A percentile compares a stretch with the other conserved stretches of the same genome.
Evolutionary conservation across 2,113 vertebrate species (phyloP).

Genomic region (Parotia lawesii): DNA sequence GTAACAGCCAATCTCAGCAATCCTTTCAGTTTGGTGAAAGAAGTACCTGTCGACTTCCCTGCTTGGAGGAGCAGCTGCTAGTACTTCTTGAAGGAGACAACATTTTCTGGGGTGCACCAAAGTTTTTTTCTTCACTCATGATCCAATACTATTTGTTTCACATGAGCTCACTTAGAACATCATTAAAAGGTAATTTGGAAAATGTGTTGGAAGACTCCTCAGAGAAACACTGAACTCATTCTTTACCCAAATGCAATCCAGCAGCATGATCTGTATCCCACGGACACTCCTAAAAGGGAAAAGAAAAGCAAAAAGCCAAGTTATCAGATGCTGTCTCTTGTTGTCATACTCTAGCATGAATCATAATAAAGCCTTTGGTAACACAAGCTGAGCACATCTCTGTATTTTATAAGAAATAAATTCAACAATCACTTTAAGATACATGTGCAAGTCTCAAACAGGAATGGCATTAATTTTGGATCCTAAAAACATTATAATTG

Average conservation of each 20-base stretch:
- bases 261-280: conserved; percentile 22
- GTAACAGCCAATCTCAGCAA: not conserved
- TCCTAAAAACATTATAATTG: not conserved
- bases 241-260: not conserved
- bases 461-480: not conserved
- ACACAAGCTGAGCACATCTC: not conserved
- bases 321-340: not conserved
- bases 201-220: conserved; percentile 8
- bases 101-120: conserved; percentile 85
- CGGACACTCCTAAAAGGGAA: conserved; percentile 28
- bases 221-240: not conserved
- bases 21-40: not conserved
- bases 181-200: not conserved
- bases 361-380: not conserved
- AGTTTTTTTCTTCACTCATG: conserved; percentile 86
- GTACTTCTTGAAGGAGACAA: conserved; percentile 91
- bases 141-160: conserved; percentile 41
- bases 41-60: conserved; percentile 90
- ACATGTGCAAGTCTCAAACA: not conserved
- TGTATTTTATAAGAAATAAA: not conserved
- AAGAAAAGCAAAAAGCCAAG: not conserved
- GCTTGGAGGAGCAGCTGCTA: conserved; percentile 94
- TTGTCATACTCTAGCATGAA: not conserved
- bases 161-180: conserved; percentile 9
- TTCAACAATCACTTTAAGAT: not conserved